Base-by-base conservation (phyloP, 2,113 vertebrate species). In the Neogobius melanostomus region DNA sequence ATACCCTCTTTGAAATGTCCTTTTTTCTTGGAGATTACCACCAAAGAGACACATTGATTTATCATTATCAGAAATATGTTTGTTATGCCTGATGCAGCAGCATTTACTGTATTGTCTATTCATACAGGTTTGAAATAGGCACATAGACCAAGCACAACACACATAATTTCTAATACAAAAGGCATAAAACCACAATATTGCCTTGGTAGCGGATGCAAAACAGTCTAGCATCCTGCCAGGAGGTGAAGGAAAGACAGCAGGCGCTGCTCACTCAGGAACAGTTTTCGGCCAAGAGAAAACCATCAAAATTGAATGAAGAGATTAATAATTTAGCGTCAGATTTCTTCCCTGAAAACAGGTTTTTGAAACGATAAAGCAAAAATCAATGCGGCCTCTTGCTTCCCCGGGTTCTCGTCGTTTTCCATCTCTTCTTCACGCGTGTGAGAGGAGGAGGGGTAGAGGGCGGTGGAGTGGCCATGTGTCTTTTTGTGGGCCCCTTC, bases 291-390 rank as follows among this genome's bases (percentile, higher is more conserved):
- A 84, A 79, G 85, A 89, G 85, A 88, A 82, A 69, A 71, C 83
- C 89, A 91, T 93, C 87, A 92, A 92, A 91, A 89, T 91, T 92
- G 89, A 92, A 93, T 91, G 91, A 91, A 76, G 82, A 64, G 79
- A 92, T 94, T 88, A 94, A 94, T 93, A 91, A 93, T 93, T 93
- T 90, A 94, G 80, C 12, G n/a, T 83, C 75, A 80, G 83, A 90
- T 92, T 91, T 90, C 83, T 82, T 59, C 80, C 64, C 57, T 86
- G 88, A 90, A 93, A 92, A 89, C 80, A 66, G 85, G 79, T 89
- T 92, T 91, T 88, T 84, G 75, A 88, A 86, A 86, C 64, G 75
- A 87, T 88, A 80, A 87, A 82, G 75, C 76, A 89, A 85, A 90
- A 92, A 92, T 92, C 91, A 85, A 92, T 91, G 87, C 71, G 59